These are phyloP conservation scores for Neodon shergylaensis DNA, from an alignment of 2,113 vertebrate species.

Conservation along the genomic window DNA sequence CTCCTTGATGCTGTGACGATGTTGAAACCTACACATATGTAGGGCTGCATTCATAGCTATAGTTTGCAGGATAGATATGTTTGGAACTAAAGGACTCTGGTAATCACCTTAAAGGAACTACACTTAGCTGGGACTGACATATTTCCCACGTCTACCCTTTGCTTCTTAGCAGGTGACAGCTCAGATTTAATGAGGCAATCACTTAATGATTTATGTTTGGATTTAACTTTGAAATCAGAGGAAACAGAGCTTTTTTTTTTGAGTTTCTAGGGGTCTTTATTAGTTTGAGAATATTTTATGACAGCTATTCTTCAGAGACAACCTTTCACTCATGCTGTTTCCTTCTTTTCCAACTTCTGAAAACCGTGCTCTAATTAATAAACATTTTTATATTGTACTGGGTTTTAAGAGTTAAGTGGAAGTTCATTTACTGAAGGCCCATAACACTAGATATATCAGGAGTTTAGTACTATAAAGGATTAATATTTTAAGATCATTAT, in stretches of 20 bases:
- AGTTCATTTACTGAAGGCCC: conserved; percentile 16
- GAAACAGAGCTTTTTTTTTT: conserved; percentile 33
- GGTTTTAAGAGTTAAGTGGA: conserved; percentile 15
- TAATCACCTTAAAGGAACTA: conserved; percentile 17
- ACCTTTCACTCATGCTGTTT: background rate
- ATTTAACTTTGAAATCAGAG: conserved; percentile 63
- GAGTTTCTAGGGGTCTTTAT: conserved; percentile 41
- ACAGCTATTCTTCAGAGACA: background rate
- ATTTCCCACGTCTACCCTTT: background rate
- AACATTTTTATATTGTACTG: conserved; percentile 37
- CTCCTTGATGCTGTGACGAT: background rate
- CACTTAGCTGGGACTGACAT: background rate
- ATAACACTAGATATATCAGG: background rate
- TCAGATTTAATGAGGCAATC: conserved; percentile 50
- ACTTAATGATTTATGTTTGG: background rate
- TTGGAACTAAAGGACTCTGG: conserved; percentile 2
- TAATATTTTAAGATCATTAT: conserved; percentile 55
- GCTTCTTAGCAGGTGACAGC: conserved; percentile 33
- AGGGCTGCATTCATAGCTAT: background rate
- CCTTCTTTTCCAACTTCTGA: background rate
- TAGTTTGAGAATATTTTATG: conserved; percentile 2
- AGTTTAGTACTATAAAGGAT: conserved; percentile 13
- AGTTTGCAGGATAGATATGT: background rate
- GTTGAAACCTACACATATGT: background rate
- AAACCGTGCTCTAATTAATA: conserved; percentile 32